A percentile compares a stretch with the other conserved stretches of the same genome.
phyloP scores from a whole-genome alignment of 2,888 invertebrate species.

The Pollenia amentaria region DNA sequence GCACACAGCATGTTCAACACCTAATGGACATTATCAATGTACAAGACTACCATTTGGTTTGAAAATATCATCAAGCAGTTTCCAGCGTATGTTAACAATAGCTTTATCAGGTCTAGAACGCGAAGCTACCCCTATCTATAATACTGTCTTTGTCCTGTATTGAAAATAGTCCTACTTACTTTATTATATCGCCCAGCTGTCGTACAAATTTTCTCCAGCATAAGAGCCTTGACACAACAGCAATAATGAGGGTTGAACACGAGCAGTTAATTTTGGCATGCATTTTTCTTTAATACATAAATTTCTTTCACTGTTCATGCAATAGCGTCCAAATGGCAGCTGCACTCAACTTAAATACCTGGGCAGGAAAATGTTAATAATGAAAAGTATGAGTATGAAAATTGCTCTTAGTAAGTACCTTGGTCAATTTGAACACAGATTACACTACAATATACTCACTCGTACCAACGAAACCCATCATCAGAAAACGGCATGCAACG shows the following conservation, averaged over 20 bases:
- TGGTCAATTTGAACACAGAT: constrained; percentile 39
- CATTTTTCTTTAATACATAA: not conserved
- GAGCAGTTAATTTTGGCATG: not conserved
- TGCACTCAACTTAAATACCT: constrained; percentile 18
- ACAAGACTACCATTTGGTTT: too few relatives aligned
- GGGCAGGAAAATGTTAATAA: constrained; percentile 4
- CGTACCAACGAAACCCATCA: not conserved
- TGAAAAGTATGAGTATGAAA: constrained; percentile 27
- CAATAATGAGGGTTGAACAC: not conserved
- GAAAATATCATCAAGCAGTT: too few relatives aligned
- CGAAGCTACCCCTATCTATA: too few relatives aligned
- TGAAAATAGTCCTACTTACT: too few relatives aligned
- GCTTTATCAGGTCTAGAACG: too few relatives aligned
- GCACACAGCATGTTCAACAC: too few relatives aligned
- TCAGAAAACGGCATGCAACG: not conserved
- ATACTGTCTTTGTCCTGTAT: too few relatives aligned
- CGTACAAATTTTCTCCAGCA: too few relatives aligned
- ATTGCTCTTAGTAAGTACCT: constrained; percentile 19
- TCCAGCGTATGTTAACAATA: too few relatives aligned
- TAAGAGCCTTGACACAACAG: not conserved
- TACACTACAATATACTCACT: not conserved
- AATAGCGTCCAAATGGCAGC: not conserved
- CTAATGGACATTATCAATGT: too few relatives aligned
- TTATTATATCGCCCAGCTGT: too few relatives aligned
- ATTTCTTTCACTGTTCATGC: constrained; percentile 36